Evolutionary conservation across 2,888 invertebrate genomes (phyloP).

Genomic region (Zootermopsis nevadensis): DNA sequence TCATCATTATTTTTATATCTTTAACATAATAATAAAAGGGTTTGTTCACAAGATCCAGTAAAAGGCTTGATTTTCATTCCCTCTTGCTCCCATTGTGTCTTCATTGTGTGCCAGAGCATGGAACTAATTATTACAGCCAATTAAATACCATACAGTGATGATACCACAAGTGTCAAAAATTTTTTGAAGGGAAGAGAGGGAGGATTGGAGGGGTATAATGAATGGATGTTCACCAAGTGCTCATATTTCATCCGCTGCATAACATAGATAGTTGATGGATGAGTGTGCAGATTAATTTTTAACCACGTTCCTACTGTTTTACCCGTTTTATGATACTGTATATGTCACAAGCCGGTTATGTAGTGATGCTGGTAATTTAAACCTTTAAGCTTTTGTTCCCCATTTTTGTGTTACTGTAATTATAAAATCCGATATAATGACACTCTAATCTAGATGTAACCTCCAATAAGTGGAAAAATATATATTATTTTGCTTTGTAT

Average conservation of each 20-base stretch:
- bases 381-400: slow-evolving; percentile 34
- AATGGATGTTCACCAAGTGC: slow-evolving; percentile 36
- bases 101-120: slow-evolving; percentile 38
- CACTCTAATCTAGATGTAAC: slow-evolving; percentile 32
- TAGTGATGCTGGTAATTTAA: slow-evolving; percentile 28
- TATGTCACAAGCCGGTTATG: slow-evolving; percentile 29
- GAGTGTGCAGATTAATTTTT: slow-evolving; percentile 41
- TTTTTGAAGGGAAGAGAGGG: slow-evolving; percentile 23
- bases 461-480: slow-evolving; percentile 30
- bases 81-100: slow-evolving; percentile 33
- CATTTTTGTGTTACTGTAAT: slow-evolving; percentile 33
- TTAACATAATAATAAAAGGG: slow-evolving; percentile 17
- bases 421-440: slow-evolving; percentile 29
- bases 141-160: slow-evolving; percentile 42
- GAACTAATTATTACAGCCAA: slow-evolving; percentile 44
- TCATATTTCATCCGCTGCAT: slow-evolving; percentile 40
- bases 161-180: slow-evolving; percentile 38
- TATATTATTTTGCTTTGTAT: slow-evolving; percentile 28
- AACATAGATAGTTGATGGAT: slow-evolving; percentile 42
- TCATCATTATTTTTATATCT: slow-evolving; percentile 31
- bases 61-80: slow-evolving; percentile 33
- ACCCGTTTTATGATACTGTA: slow-evolving; percentile 33
- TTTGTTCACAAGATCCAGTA: slow-evolving; percentile 21
- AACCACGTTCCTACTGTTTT: slow-evolving; percentile 35
- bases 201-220: slow-evolving; percentile 29